Conservation (phyloP, 2,888 invertebrate genomes). For the Apodemia mormo region DNA sequence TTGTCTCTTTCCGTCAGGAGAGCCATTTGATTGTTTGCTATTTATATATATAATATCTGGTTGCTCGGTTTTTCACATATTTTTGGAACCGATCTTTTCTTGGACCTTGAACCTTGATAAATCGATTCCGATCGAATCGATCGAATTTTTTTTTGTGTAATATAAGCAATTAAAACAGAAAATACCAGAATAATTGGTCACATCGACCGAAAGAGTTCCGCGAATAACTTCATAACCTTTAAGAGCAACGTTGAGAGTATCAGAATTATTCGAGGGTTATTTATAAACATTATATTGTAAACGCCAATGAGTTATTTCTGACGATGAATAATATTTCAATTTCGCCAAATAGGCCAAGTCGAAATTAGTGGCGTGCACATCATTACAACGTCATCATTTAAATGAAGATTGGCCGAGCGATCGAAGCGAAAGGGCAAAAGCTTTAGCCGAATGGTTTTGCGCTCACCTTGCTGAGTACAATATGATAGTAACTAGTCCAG, state of each 20-base stretch:
- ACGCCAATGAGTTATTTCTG: slow-evolving; percentile 11
- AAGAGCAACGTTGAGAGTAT: not conserved
- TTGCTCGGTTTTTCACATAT: too few species aligned
- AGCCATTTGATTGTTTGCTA: too few species aligned
- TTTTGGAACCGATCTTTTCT: too few species aligned
- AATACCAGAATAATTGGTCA: too few species aligned
- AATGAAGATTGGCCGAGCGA: not conserved
- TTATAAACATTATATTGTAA: slow-evolving; percentile 1
- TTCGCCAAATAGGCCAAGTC: slow-evolving; percentile 15
- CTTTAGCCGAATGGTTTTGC: not conserved
- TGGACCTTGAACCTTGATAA: too few species aligned
- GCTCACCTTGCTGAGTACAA: not conserved
- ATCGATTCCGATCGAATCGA: too few species aligned
- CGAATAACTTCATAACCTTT: not conserved
- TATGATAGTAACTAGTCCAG: not conserved
- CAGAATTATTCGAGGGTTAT: not conserved
- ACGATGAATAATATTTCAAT: slow-evolving; percentile 15
- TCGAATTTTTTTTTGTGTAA: too few species aligned
- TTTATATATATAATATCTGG: too few species aligned
- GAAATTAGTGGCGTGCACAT: not conserved
- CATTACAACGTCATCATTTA: not conserved
- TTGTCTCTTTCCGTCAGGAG: too few species aligned
- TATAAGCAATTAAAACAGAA: too few species aligned
- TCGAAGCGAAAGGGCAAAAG: not conserved
- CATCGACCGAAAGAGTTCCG: not conserved